Evolutionary conservation across 2,888 invertebrate genomes (phyloP), one percentile per base, ranked within the genome.

Genomic region (Patella caerulea): DNA sequence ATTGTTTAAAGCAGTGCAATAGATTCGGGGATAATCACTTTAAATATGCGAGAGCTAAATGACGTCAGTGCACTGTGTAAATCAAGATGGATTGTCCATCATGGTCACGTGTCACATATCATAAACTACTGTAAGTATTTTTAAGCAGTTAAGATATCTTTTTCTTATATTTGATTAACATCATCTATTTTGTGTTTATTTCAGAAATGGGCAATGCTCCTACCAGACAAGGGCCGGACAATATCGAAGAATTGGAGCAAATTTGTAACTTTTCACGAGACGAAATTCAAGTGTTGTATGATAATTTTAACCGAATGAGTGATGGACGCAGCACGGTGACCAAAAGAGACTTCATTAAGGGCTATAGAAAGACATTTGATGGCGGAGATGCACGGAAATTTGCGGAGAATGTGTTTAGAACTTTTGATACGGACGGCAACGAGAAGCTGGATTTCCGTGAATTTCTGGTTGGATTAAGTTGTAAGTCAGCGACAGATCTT

Each of bases 321-420:
- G 65, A 24, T 24, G 65, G 65, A 11, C 19, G 65, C 19, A 65
- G 65, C 24, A 65, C 65, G 1, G 65, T 65, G 65, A 24, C 65
- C 3, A 65, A 24, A 19, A 11, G 65, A 12, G 65, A 98, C 92
- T 98, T 98, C 92, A 98, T 98, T 92, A 98, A 98, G 93, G 98
- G 98, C 92, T 98, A 98, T 92, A 97, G 97, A 82, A 98, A 98
- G 92, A 98, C 98, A 93, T 98, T 98, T 91, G 98, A 98, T 2
- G 98, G 98, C 90, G 98, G 98, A 71, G 86, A 89, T 75, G 88
- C 89, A 96, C 98, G 92, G 96, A 98, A 95, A 95, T 98, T 98
- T 93, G 98, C 98, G 88, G 98, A 98, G 92, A 98, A 98, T 92
- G 98, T 98, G 86, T 98, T 98, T 93, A 90, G 92, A 69, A 92